Evolutionary conservation across 1,140 invertebrate genomes (phyloP).

Genomic region (Monochamus saltuarius): DNA sequence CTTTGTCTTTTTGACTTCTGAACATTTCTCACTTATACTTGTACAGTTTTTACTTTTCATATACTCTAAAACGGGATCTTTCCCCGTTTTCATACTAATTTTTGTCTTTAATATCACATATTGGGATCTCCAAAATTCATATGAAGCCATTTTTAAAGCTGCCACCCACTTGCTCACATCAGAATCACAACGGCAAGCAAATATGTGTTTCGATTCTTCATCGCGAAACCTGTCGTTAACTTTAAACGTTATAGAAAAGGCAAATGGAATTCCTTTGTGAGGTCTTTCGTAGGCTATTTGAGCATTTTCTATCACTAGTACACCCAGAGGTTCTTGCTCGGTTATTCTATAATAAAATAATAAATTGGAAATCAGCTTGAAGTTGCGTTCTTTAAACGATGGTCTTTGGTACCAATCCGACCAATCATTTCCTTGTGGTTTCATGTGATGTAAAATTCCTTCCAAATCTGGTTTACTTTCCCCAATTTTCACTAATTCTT

Average conservation of each 20-base stretch:
- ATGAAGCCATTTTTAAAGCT: slow-evolving; percentile 46
- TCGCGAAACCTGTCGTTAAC: slow-evolving; percentile 42
- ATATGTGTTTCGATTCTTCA: slow-evolving; percentile 49
- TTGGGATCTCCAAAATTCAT: slow-evolving; percentile 49
- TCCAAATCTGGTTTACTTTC: slow-evolving; percentile 41
- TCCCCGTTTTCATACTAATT: slow-evolving; percentile 46
- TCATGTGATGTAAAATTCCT: slow-evolving; percentile 48
- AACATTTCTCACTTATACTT: slow-evolving; percentile 20
- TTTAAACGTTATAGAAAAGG: slow-evolving; percentile 48
- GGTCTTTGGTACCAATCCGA: slow-evolving; percentile 50
- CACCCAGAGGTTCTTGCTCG: slow-evolving; percentile 45
- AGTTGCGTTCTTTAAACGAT: slow-evolving; percentile 48
- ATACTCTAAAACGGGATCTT: slow-evolving; percentile 47
- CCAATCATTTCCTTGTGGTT: slow-evolving; percentile 47
- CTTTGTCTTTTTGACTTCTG: slow-evolving; percentile 37
- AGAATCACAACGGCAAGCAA: slow-evolving; percentile 47
- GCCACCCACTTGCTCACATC: slow-evolving; percentile 50
- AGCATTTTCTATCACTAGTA: slow-evolving; percentile 48
- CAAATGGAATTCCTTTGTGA: slow-evolving; percentile 45
- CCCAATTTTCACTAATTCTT: slow-evolving; percentile 43
- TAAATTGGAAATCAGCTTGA: slow-evolving; percentile 47
- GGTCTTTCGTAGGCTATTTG: slow-evolving; percentile 48
- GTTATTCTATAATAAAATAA: slow-evolving; percentile 48
- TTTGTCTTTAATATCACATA: slow-evolving; percentile 47
- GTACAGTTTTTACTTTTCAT: slow-evolving; percentile 32